Base-by-base conservation (phyloP, 2,113 vertebrate species). In the Copsychus sechellarum region DNA sequence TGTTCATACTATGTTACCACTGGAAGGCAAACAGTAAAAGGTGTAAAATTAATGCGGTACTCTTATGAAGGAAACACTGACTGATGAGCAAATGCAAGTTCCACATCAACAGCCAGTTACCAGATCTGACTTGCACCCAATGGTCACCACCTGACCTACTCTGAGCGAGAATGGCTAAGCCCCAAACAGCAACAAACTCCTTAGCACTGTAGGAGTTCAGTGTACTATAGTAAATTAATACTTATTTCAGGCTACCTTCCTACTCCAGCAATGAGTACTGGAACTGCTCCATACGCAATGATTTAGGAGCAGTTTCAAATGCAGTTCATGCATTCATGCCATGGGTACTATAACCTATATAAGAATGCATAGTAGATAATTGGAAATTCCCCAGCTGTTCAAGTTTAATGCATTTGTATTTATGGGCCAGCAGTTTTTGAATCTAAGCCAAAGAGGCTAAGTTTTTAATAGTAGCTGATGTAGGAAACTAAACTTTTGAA, bases 341-440 rank as follows among this genome's bases (percentile, higher is more conserved):
- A 58, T 42, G 45, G n/a, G 85, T 82, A 79, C 62, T 76, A 88
- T 56, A 77, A 90, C 12, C 47, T 66, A 29, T 33, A 69, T 0
- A 2, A 85, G 71, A 79, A 82, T 10, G 25, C 38, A 61, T 5
- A 61, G 56, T 2, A 88, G 86, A 9, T 73, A 90, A 88, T 0
- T 73, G 71, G 71, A 95, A 97, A 90, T 60, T 62, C 19, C 74
- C 79, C 88, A 97, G 90, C 34, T 93, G 79, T 54, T 96, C 54
- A 85, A 92, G 34, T 86, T 93, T 78, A 90, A 93, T 66, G 76
- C 38, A 58, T 57, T 66, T 51, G 54, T 92, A 77, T 73, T 94
- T 90, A 88, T 22, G 43, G 88, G 82, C 82, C 86, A 88, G 62
- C 34, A 80, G 34, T 10, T 94, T 90, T 28, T 95, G 85, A 88